Base-by-base conservation (phyloP, 2,888 invertebrate genomes). In the Panopea generosa region DNA sequence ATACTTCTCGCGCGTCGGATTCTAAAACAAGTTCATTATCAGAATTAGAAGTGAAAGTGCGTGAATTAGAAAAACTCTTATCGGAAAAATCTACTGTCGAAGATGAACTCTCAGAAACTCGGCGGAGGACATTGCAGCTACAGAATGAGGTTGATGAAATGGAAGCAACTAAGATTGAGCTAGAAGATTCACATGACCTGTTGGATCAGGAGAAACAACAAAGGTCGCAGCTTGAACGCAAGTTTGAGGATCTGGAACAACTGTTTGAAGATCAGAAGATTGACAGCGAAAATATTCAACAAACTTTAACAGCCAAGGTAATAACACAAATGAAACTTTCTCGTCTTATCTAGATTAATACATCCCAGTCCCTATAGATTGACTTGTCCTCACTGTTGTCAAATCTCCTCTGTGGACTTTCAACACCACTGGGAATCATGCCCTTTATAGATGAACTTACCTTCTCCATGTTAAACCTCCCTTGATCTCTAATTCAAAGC, bases 221-320 rank as follows among this genome's bases (percentile, higher is more conserved):
- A n/a, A 65, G 82, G 52, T 40, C 61, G 11, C 82, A 86, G 40
- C 56, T 87, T 45, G 86, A 88, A 52, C 63, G 78, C 38, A 85
- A 83, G 40, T 59, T 87, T 22, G 84, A 84, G 52, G 87, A 87
- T 20, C 29, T 88, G 65, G 88, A 90, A 59, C 86, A 89, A 60
- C 67, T 84, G 27, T 63, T 89, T 49, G 89, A 89, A n/a, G 87
- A 87, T 56, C 87, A 86, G 59, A 84, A 75, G 68, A 72, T 77
- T 7, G 88, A 90, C 56, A 82, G 83, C 62, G 89, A 90, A 43
- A 85, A 82, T 57, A 73, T 88, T 33, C 85, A 86, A 45, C 84
- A 85, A 18, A 84, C 79, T 40, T 67, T 88, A 53, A 82, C 73
- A 57, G 72, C 77, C 27, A 89, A 89, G 86, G 89, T 67, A 22